These are phyloP conservation scores for Nannobrachium achirus DNA, from an alignment of 2,113 vertebrate genomes.

Conservation along the genomic window DNA sequence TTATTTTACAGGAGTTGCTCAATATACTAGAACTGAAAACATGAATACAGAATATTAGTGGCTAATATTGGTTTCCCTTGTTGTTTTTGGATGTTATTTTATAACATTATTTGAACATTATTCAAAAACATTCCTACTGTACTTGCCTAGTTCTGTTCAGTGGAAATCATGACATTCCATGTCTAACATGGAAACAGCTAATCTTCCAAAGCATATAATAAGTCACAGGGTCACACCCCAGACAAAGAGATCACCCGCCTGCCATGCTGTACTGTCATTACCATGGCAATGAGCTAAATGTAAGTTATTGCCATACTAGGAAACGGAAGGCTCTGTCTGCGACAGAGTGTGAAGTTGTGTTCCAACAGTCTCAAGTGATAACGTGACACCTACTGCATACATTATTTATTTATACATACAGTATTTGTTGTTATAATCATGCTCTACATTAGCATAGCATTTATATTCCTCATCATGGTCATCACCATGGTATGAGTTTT, in stretches of 20 bases:
- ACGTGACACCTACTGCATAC: no score
- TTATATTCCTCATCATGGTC: no score
- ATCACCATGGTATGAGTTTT: no score
- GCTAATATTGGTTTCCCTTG: no score
- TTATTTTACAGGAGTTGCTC: no score
- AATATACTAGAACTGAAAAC: no score
- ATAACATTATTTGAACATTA: background rate
- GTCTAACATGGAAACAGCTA: constrained; percentile 51
- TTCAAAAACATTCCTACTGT: background rate
- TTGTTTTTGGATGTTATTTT: no score
- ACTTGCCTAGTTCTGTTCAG: constrained; percentile 4
- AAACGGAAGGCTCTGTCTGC: constrained; percentile 38
- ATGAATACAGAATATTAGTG: no score
- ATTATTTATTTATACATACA: no score
- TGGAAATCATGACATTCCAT: constrained; percentile 4
- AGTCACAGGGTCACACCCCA: constrained; percentile 26
- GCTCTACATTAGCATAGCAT: no score
- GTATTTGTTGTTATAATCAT: no score
- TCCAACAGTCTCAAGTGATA: constrained; percentile 4
- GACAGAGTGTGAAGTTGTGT: constrained; percentile 50
- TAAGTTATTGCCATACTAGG: constrained; percentile 64
- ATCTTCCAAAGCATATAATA: constrained; percentile 37
- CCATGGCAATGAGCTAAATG: constrained; percentile 47
- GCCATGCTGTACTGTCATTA: constrained; percentile 47
- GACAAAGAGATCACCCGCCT: constrained; percentile 43